phyloP scores from a whole-genome alignment of 2,888 invertebrate genomes.

The Seladonia tumulorum region DNA sequence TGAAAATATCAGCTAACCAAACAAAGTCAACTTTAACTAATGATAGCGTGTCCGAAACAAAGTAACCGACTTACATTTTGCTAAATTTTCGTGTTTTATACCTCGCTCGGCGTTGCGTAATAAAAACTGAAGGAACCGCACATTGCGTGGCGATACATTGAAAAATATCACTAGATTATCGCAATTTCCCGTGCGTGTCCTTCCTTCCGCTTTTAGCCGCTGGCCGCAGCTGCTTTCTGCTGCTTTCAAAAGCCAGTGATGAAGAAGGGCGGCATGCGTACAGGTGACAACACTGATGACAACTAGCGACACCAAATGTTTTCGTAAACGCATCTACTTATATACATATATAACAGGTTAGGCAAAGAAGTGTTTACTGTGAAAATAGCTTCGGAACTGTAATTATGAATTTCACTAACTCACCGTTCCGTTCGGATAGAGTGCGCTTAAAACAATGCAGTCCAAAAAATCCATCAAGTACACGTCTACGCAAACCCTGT shows the following conservation, averaged over 20 bases:
- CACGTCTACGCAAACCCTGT: not conserved
- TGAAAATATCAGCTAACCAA: not conserved
- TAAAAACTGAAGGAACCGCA: not conserved
- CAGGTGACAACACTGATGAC: not conserved
- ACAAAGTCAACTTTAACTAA: not conserved
- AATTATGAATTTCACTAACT: not conserved
- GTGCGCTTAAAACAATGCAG: not conserved
- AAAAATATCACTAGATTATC: slow-evolving; percentile 22
- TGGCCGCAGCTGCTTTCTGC: no score
- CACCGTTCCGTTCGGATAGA: not conserved
- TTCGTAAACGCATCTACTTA: slow-evolving; percentile 5
- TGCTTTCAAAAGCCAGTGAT: not conserved
- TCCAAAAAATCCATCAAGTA: not conserved
- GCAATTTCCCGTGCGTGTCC: not conserved
- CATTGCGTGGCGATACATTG: slow-evolving; percentile 20
- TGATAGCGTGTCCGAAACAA: not conserved
- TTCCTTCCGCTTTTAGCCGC: not conserved
- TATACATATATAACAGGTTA: no score
- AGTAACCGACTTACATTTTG: slow-evolving; percentile 43
- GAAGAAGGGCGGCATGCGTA: not conserved
- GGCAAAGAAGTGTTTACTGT: not conserved
- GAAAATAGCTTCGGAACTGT: not conserved
- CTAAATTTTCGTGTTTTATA: slow-evolving; percentile 3
- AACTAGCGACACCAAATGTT: not conserved
- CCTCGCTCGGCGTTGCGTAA: slow-evolving; percentile 32